Conservation (phyloP, 2,113 vertebrate species). For the Bufo gargarizans region DNA sequence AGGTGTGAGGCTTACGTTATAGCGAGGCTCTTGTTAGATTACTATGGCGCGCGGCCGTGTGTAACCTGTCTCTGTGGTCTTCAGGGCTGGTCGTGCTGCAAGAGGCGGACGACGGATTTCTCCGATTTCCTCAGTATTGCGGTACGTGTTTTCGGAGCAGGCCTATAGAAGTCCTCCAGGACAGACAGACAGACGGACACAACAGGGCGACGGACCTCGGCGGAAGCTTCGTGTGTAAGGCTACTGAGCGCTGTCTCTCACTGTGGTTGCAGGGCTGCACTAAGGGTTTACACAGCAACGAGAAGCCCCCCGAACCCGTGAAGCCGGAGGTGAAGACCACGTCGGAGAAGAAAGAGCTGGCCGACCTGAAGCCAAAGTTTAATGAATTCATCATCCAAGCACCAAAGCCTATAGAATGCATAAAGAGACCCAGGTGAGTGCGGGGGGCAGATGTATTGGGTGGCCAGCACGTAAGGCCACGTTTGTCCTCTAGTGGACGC, state of each 20-base stretch:
- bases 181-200: too few species aligned
- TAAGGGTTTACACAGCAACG: conserved; percentile 91
- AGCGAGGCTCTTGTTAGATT: not conserved
- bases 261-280: conserved; percentile 85
- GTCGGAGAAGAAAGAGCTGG: conserved; percentile 80
- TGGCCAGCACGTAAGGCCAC: too few species aligned
- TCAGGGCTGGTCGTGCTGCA: conserved; percentile 98
- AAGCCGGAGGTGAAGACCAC: conserved; percentile 91
- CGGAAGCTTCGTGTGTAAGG: too few species aligned
- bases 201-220: too few species aligned
- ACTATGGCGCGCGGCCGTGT: not conserved
- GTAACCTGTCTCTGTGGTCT: conserved; percentile 45
- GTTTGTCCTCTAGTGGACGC: too few species aligned
- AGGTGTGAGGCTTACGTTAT: conserved; percentile 57
- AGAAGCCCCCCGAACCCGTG: conserved; percentile 92
- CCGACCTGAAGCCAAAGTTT: conserved; percentile 86
- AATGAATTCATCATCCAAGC: conserved; percentile 90
- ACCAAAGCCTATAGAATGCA: conserved; percentile 89
- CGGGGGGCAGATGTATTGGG: not conserved
- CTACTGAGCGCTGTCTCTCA: not conserved
- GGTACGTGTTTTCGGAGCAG: conserved; percentile 74
- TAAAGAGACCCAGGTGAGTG: conserved; percentile 88
- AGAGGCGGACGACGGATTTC: conserved; percentile 94
- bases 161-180: too few species aligned
- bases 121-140: conserved; percentile 95